Evolutionary conservation across 2,888 invertebrate species (phyloP).

Genomic region (Thymelicus lineola): DNA sequence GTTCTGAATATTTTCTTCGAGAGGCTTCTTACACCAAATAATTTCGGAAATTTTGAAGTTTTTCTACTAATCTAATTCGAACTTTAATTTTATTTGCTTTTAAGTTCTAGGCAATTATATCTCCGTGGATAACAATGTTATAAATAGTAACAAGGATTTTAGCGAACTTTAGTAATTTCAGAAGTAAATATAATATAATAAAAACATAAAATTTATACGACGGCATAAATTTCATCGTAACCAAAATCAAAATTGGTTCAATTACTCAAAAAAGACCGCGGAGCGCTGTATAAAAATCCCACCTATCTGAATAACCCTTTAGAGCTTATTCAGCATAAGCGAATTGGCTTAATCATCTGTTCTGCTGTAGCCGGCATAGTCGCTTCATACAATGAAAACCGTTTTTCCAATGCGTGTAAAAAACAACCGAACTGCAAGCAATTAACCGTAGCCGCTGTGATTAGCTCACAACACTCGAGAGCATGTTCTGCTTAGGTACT

Average conservation of each 20-base stretch:
- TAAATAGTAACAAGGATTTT: neutral
- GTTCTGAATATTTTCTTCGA: too few species aligned
- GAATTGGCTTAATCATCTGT: constrained; percentile 75
- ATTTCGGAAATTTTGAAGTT: too few species aligned
- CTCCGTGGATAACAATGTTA: too few species aligned
- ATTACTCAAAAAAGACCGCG: constrained; percentile 5
- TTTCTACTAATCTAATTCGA: too few species aligned
- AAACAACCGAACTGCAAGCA: constrained; percentile 60
- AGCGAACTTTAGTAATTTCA: neutral
- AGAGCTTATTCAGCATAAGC: constrained; percentile 58
- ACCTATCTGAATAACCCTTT: constrained; percentile 29
- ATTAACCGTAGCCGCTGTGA: constrained; percentile 70
- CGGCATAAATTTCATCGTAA: neutral
- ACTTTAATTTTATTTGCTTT: too few species aligned
- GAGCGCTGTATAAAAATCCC: neutral
- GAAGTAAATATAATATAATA: neutral
- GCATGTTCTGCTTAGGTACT: constrained; percentile 68
- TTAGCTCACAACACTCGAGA: constrained; percentile 72
- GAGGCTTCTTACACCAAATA: too few species aligned
- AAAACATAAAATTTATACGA: neutral
- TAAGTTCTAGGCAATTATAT: too few species aligned
- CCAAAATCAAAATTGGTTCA: constrained; percentile 3
- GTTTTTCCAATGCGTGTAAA: constrained; percentile 55
- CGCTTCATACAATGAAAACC: constrained; percentile 74
- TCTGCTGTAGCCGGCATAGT: constrained; percentile 59